Evolutionary conservation across 2,113 vertebrate species (phyloP).

Genomic region (Indri indri): DNA sequence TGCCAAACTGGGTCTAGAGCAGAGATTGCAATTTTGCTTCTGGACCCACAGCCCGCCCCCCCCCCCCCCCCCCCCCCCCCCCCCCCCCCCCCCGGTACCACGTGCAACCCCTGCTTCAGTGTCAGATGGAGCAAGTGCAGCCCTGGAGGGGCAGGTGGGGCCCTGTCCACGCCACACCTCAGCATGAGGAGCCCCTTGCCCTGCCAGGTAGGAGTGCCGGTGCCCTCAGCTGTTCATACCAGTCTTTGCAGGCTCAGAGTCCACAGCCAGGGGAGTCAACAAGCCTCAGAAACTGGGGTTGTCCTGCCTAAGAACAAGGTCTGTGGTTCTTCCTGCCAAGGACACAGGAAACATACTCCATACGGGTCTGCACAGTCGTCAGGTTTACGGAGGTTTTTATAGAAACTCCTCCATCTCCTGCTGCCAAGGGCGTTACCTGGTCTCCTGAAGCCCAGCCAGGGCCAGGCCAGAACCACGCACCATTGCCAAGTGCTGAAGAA

Average conservation of each 20-base stretch:
- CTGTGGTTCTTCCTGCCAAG: neutral
- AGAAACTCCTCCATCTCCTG: slow-evolving; percentile 15
- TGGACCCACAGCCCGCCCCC: too few relatives aligned
- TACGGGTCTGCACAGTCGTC: slow-evolving; percentile 24
- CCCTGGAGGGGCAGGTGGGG: neutral
- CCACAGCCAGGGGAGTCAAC: too few relatives aligned
- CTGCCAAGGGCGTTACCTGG: neutral
- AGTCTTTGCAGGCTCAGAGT: too few relatives aligned
- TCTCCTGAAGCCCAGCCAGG: accelerated
- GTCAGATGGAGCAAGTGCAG: neutral
- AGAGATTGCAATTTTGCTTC: neutral
- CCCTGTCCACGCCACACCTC: neutral
- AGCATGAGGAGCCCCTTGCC: neutral
- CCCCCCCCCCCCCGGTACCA: neutral
- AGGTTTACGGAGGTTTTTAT: slow-evolving; percentile 1
- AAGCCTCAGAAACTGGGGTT: neutral
- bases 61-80: too few relatives aligned
- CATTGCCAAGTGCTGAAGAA: accelerated
- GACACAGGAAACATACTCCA: neutral
- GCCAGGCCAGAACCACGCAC: neutral
- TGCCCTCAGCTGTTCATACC: accelerated
- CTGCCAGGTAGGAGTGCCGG: too few relatives aligned
- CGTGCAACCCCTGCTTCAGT: neutral
- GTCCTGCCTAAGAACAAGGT: neutral
- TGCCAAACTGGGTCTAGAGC: neutral